phyloP scores from a whole-genome alignment of 2,113 vertebrate species.

The Lanius collurio region DNA sequence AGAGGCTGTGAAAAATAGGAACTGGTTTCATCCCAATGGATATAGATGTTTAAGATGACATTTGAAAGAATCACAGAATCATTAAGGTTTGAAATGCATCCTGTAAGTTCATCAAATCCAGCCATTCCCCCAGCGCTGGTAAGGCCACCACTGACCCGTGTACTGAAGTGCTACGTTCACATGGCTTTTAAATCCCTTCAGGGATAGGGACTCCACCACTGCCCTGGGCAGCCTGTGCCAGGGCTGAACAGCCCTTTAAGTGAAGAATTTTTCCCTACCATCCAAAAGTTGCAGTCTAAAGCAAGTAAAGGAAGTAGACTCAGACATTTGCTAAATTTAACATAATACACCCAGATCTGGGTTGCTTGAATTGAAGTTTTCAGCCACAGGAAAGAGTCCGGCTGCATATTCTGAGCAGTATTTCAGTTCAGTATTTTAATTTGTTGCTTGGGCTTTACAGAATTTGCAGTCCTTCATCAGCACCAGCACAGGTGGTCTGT shows the following conservation, averaged over 20 bases:
- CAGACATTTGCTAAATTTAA: neutral
- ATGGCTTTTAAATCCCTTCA: neutral
- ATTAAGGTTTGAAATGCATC: neutral
- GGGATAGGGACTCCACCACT: neutral
- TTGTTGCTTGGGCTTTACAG: neutral
- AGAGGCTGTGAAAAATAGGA: neutral
- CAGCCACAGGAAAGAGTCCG: neutral
- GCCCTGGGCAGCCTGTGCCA: neutral
- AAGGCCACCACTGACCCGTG: neutral
- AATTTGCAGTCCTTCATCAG: neutral
- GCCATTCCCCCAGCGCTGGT: neutral
- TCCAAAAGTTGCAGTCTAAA: neutral
- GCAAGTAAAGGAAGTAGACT: neutral
- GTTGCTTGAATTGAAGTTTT: neutral
- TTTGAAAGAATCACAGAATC: neutral
- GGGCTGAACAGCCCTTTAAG: neutral
- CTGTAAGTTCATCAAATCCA: neutral
- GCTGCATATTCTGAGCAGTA: neutral
- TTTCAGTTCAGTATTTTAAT: neutral
- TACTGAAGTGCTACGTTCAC: neutral
- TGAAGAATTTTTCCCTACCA: neutral
- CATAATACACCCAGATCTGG: neutral
- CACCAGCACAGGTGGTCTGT: fast-evolving
- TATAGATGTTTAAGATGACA: neutral
- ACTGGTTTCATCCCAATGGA: neutral